phyloP scores from a whole-genome alignment of 2,888 invertebrate species.

The Meloe dianella region DNA sequence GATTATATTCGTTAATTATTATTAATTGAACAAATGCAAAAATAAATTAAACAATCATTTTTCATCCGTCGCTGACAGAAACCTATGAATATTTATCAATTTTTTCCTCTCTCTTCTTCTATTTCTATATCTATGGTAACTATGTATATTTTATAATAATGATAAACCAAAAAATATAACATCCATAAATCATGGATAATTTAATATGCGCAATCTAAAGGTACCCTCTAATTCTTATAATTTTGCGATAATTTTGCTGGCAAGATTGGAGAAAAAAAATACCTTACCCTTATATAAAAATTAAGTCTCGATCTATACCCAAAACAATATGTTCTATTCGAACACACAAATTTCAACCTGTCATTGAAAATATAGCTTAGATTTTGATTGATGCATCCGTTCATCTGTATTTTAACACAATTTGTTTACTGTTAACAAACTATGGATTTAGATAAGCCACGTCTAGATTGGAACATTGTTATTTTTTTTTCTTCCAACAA shows the following conservation, averaged over 20 bases:
- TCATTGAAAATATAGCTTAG: constrained; percentile 56
- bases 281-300: constrained; percentile 37
- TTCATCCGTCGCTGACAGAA: constrained; percentile 1
- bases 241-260: constrained; percentile 27
- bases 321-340: constrained; percentile 46
- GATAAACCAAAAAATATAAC: constrained; percentile 3
- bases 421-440: constrained; percentile 38
- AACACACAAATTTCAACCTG: constrained; percentile 52
- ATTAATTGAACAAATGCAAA: not conserved
- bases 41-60: constrained; percentile 10
- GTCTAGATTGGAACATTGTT: constrained; percentile 17
- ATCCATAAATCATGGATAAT: constrained; percentile 25
- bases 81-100: not conserved
- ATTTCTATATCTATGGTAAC: no score
- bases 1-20: not conserved
- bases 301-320: constrained; percentile 14
- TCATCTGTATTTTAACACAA: constrained; percentile 38
- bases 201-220: constrained; percentile 25
- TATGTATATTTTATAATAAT: not conserved
- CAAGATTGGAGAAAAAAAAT: constrained; percentile 23
- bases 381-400: constrained; percentile 55
- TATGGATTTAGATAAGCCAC: constrained; percentile 16
- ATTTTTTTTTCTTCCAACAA: constrained; percentile 18
- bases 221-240: constrained; percentile 26
- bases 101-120: not conserved